phyloP scores from a whole-genome alignment of 2,888 invertebrate genomes.

The Chrysopilus asiliformis region DNA sequence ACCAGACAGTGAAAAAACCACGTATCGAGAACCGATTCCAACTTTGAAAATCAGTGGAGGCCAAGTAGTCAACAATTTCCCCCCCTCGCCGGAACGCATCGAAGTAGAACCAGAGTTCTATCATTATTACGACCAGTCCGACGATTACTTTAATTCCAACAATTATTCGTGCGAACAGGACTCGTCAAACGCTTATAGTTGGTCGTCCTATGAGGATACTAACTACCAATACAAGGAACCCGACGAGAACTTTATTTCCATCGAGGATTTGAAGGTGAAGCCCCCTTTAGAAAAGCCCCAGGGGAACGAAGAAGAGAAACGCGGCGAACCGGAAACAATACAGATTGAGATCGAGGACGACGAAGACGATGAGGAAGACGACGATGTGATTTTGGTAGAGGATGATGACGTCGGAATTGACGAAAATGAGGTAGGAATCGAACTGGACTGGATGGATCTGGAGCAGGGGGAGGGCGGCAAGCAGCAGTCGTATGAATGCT shows the following conservation, averaged over 20 bases:
- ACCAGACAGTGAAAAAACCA: too few species aligned
- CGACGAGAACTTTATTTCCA: conserved; percentile 32
- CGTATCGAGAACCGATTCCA: too few species aligned
- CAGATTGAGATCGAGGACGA: not conserved
- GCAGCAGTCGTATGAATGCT: conserved; percentile 27
- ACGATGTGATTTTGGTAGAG: conserved; percentile 2
- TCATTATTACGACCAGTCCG: too few species aligned
- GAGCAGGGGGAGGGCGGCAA: conserved; percentile 27
- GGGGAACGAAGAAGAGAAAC: conserved; percentile 1
- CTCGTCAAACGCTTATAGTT: too few species aligned
- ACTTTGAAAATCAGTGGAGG: too few species aligned
- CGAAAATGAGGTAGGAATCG: conserved; percentile 17
- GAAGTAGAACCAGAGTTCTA: too few species aligned
- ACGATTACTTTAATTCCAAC: too few species aligned
- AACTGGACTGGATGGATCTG: conserved; percentile 23
- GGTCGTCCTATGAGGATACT: too few species aligned
- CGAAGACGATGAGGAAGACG: not conserved
- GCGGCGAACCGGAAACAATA: not conserved
- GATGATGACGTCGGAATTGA: conserved; percentile 16
- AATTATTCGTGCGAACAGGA: too few species aligned
- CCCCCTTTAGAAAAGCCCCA: conserved; percentile 21
- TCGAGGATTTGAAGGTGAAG: conserved; percentile 31
- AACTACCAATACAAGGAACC: conserved; percentile 25
- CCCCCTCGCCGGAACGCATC: too few species aligned
- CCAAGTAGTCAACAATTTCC: too few species aligned